phyloP scores from a whole-genome alignment of 2,113 vertebrate genomes.

The Corythaixoides concolor region DNA sequence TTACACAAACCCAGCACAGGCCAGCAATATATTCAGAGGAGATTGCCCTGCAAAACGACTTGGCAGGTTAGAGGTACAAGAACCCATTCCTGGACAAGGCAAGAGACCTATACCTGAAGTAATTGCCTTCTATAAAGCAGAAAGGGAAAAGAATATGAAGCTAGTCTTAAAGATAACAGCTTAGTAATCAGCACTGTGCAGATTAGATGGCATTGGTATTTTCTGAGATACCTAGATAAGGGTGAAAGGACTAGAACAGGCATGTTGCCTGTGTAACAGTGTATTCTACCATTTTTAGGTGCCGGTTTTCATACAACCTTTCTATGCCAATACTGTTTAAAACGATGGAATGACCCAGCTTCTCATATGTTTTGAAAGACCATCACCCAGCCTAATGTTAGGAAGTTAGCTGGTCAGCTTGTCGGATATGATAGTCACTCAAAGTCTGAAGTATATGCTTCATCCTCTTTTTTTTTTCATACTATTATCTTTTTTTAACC shows the following conservation, averaged over 20 bases:
- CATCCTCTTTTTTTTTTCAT: neutral
- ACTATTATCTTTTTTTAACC: neutral
- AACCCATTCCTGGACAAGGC: neutral
- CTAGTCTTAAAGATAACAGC: neutral
- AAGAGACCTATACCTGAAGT: neutral
- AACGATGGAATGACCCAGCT: neutral
- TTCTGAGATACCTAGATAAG: neutral
- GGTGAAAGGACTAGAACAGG: neutral
- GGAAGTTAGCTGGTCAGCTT: neutral
- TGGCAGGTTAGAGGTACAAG: neutral
- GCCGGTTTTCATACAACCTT: neutral
- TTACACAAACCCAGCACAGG: too few species aligned
- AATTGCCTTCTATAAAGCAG: neutral
- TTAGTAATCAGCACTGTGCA: neutral
- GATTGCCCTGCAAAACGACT: neutral
- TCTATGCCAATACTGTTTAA: neutral
- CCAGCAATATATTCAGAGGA: neutral
- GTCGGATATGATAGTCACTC: neutral
- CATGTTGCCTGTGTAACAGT: fast-evolving
- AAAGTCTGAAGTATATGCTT: neutral
- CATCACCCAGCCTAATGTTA: neutral
- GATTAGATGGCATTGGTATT: neutral
- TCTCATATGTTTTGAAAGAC: neutral
- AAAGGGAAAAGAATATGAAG: neutral
- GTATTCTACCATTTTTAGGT: neutral